Evolutionary conservation across 2,797 vertebrate genomes (phyloP), one percentile per base, ranked within the genome.

Genomic region (Sebastiscus tertius): DNA sequence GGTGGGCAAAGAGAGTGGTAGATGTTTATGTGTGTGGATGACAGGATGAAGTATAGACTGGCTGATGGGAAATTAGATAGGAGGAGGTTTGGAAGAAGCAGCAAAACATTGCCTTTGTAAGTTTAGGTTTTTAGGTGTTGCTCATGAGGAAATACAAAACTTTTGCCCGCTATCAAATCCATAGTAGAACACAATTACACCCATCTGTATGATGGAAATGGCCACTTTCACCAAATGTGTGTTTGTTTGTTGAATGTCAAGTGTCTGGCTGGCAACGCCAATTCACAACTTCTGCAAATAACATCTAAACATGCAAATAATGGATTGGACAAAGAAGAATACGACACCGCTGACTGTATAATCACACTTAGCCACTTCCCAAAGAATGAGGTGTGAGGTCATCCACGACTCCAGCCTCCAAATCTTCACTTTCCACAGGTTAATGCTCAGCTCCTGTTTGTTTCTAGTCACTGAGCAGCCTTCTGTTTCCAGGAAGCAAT

Each of bases 21-120:
- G 26, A n/a, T 72, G 76, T 71, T 68, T 79, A 58, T 4, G 16
- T 72, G 36, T 1, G 55, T 75, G 69, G 69, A 46, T 27, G 75
- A 26, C 52, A 22, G 67, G 24, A 75, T 75, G 73, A 67, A 52
- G n/a, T 42, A n/a, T n/a, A 8, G 42, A 61, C 46, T 66, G 72
- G 58, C 64, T 39, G 55, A 66, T 67, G 1, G 71, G 29, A 52
- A 58, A 20, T 46, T 10, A 42, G 75, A 56, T 14, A 10, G 58
- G 20, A 26, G 3, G 34, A 61, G 22, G 39, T 39, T 59, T 42
- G 27, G 39, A 31, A 27, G 61, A 72, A 62, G 27, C 1, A 1
- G 18, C 24, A 14, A 18, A 63, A 39, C 74, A 59, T 33, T 29
- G 26, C 31, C 52, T 29, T 54, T 55, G 14, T 6, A 74, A 77